Evolutionary conservation across 1,140 invertebrate species (phyloP).

Genomic region (Drosophila lini): DNA sequence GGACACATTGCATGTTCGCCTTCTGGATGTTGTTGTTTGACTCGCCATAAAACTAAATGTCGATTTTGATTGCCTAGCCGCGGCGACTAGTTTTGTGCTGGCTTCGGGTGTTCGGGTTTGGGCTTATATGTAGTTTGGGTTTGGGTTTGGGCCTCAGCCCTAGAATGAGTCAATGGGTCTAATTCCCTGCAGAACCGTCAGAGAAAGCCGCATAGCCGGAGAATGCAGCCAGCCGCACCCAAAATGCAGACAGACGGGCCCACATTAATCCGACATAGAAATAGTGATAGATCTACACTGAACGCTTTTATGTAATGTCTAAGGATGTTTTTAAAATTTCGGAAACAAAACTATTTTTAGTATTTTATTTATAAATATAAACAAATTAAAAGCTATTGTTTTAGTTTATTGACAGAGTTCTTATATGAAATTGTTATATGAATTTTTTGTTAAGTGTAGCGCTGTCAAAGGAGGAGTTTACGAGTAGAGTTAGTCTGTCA

Average conservation of each 20-base stretch:
- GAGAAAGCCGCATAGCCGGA: slow-evolving; percentile 38
- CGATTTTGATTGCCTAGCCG: slow-evolving; percentile 53
- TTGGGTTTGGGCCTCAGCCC: slow-evolving; percentile 31
- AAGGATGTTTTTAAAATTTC: background rate
- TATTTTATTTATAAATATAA: no score
- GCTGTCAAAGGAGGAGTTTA: slow-evolving; percentile 23
- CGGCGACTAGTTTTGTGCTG: slow-evolving; percentile 37
- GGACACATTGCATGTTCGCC: slow-evolving; percentile 49
- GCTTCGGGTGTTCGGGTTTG: slow-evolving; percentile 11
- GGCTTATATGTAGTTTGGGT: slow-evolving; percentile 1
- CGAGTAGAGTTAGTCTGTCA: slow-evolving; percentile 40
- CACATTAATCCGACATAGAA: slow-evolving; percentile 56
- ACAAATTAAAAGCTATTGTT: no score
- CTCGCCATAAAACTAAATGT: slow-evolving; percentile 53
- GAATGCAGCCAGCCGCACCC: slow-evolving; percentile 52
- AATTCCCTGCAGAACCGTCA: slow-evolving; percentile 39
- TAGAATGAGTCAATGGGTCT: slow-evolving; percentile 53
- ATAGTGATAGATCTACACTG: slow-evolving; percentile 38
- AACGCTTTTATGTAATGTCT: background rate
- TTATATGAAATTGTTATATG: no score
- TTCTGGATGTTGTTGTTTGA: slow-evolving; percentile 34
- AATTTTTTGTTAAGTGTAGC: slow-evolving; percentile 1
- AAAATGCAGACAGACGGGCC: slow-evolving; percentile 53
- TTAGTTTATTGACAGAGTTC: no score
- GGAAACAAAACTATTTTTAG: no score